Base-by-base conservation (phyloP, 2,888 invertebrate species). In the Pammene aurita region DNA sequence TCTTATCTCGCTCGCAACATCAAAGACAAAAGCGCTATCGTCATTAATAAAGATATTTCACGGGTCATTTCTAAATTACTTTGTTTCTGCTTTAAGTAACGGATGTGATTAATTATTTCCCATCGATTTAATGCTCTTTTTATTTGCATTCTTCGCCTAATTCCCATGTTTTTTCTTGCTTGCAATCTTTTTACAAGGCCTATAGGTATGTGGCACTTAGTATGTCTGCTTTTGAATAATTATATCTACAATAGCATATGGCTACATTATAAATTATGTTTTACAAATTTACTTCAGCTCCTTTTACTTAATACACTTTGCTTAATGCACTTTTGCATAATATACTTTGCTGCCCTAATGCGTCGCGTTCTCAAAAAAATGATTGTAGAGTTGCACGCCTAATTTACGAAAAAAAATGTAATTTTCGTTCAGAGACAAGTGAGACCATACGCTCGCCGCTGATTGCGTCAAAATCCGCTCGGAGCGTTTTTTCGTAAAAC, bases 1-100 rank as follows among this genome's bases (percentile, higher is more conserved):
- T 41, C 46, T 48, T 61, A 67, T 77, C 79, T 77, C 73, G 74
- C 73, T 61, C 65, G 66, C 66, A 66, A 72, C 72, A 78, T 78
- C 75, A 79, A 81, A 81, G 76, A 78, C 74, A 80, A 81, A 80
- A 78, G 35, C 72, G 72, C 69, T 70, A 68, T 75, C 58, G 26
- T 9, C 41, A 52, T 62, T 38, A 62, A 50, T 62, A 52, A 50
- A 26, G 18, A 50, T 52, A 75, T 77, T 82, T 80, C 76, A 81
- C 76, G 74, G 73, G 67, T 76, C 71, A 75, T 76, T 72, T 72
- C 61, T 14, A 50, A 14, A 41, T 26, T 9, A 13, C 13, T 11
- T 55, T 42, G 16, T 57, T 41, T 52, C 35, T 44, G 38, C 52
- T 56, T 52, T 50, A 38, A 35, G 44, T 54, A 44, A 44, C 13